Percentiles rank a stretch among this genome's conserved stretches.
Evolutionary conservation across 2,797 vertebrate species (phyloP).

Genomic region (Psittacula derbiana): DNA sequence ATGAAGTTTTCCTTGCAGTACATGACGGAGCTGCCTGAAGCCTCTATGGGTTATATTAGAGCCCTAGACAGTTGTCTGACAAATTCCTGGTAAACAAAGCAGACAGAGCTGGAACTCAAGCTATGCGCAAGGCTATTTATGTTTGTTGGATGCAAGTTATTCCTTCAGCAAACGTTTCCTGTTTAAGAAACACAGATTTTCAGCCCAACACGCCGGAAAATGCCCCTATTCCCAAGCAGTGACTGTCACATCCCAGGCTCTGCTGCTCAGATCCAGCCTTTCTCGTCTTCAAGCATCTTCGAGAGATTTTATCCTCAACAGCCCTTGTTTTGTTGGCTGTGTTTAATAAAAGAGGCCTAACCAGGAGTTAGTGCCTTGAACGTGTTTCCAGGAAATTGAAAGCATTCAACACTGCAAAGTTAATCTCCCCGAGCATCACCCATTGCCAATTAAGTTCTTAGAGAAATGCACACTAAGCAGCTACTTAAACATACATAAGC

Average conservation of each 20-base stretch:
- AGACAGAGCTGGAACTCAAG: slow-evolving; percentile 31
- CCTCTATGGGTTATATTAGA: background rate
- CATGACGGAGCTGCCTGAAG: background rate
- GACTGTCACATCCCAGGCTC: background rate
- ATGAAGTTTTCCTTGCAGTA: background rate
- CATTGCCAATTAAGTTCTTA: background rate
- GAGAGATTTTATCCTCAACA: background rate
- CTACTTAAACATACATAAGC: background rate
- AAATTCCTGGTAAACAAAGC: slow-evolving; percentile 45
- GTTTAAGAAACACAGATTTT: background rate
- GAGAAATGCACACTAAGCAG: background rate
- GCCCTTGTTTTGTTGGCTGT: background rate
- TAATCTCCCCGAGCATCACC: background rate
- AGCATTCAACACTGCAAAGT: background rate
- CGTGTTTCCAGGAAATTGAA: background rate
- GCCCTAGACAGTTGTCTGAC: slow-evolving; percentile 17
- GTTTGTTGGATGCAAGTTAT: background rate
- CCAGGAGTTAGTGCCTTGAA: background rate
- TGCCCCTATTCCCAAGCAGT: background rate
- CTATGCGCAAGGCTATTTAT: slow-evolving; percentile 25
- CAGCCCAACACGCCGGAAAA: background rate
- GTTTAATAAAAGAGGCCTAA: background rate
- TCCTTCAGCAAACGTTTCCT: background rate
- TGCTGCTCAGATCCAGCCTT: background rate
- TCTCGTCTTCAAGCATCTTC: background rate